phyloP scores from a whole-genome alignment of 2,797 vertebrate genomes.

The Spinus pinus region DNA sequence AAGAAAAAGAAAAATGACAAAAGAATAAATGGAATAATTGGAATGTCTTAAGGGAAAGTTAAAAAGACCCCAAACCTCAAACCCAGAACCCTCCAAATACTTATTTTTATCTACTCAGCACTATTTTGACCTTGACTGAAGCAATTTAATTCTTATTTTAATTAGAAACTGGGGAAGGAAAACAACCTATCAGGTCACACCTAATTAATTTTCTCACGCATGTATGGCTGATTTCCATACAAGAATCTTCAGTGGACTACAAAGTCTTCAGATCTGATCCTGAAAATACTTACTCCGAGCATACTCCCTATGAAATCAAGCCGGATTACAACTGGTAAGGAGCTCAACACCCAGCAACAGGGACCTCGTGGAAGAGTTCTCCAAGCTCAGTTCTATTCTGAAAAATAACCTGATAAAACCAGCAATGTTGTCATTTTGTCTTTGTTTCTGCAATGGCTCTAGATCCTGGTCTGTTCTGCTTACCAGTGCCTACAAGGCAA shows the following conservation, averaged over 20 bases:
- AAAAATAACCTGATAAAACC: slow-evolving; percentile 23
- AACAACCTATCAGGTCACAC: background rate
- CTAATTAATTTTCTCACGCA: slow-evolving; percentile 1
- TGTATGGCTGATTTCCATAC: slow-evolving; percentile 19
- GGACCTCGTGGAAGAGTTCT: background rate
- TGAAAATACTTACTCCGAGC: background rate
- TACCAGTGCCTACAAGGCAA: background rate
- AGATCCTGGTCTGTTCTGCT: background rate
- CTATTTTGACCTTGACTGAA: background rate
- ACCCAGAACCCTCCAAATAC: background rate
- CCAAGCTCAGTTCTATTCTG: background rate
- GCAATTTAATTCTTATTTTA: background rate
- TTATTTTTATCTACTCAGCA: background rate
- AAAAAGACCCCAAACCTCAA: background rate
- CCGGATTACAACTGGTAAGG: background rate
- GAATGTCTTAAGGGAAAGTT: slow-evolving; percentile 40
- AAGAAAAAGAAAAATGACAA: slow-evolving; percentile 43
- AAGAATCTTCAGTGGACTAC: slow-evolving; percentile 23
- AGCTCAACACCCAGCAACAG: slow-evolving; percentile 7
- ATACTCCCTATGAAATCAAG: background rate
- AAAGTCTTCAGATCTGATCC: slow-evolving; percentile 25
- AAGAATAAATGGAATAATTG: slow-evolving; percentile 61
- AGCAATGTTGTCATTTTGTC: background rate
- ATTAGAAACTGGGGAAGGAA: background rate
- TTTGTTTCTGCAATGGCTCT: background rate